phyloP scores from a whole-genome alignment of 1,140 invertebrate genomes.

The Aricia agestis region DNA sequence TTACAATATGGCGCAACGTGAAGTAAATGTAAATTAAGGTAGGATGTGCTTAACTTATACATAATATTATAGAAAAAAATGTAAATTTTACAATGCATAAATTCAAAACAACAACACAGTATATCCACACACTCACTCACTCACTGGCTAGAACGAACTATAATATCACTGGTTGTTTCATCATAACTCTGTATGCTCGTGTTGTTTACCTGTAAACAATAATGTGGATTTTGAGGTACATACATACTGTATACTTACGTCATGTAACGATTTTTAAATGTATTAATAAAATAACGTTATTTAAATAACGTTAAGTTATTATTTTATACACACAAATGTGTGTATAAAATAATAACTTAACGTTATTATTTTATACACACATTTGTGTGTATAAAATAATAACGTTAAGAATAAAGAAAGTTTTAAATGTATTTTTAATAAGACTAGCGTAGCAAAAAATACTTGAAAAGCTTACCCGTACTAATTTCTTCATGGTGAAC shows the following conservation, averaged over 20 bases:
- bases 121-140: slow-evolving; percentile 10
- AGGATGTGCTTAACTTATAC: neutral
- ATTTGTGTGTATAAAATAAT: too few relatives aligned
- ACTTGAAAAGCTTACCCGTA: neutral
- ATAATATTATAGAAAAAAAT: neutral
- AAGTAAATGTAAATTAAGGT: neutral
- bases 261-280: slow-evolving; percentile 16
- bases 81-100: neutral
- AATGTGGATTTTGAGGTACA: neutral
- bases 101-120: neutral
- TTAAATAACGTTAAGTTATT: too few relatives aligned
- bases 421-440: too few relatives aligned
- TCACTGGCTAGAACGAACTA: slow-evolving; percentile 17
- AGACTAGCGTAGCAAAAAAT: neutral
- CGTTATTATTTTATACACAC: too few relatives aligned
- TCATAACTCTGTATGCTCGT: slow-evolving; percentile 76
- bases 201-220: slow-evolving; percentile 39
- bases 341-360: too few relatives aligned
- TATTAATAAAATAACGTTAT: too few relatives aligned
- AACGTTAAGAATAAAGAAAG: too few relatives aligned
- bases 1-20: neutral
- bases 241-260: too few relatives aligned
- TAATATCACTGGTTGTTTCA: slow-evolving; percentile 44
- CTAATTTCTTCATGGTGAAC: slow-evolving; percentile 26
- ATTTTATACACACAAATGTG: too few relatives aligned